Base-by-base conservation (phyloP, 2,113 vertebrate species). In the Garra rufa region DNA sequence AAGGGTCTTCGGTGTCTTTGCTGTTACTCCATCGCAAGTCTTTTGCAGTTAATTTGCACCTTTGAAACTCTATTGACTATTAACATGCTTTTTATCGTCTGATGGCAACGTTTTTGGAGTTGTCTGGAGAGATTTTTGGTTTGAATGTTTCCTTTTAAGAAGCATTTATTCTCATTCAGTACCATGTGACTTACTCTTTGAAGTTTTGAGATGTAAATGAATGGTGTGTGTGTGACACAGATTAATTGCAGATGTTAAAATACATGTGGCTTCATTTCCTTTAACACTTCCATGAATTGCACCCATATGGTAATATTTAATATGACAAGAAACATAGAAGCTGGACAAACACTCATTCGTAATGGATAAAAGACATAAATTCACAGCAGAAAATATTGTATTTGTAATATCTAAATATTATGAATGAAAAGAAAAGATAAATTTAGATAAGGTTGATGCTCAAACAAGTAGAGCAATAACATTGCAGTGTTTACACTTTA, bases 21-120 rank as follows among this genome's bases (percentile, higher is more conserved):
- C 9, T 17, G 19, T 69, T 41, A 41, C 21, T 41, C n/a, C 34
- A 41, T 69, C 65, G 1, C 55, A 41, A 9, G 17, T 69, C 17
- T 69, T 69, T 41, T 69, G 65, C 65, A 69, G 34, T 41, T 69
- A 19, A 69, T 69, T 69, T 69, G 65, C 65, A 69, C 65, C 19
- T 69, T 67, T 38, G 30, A 67, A 67, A 67, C 63, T 15, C 30
- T 38, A 5, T 38, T n/a, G 34, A 11, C 65, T 41, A 9, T 69
- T 69, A 69, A 41, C 65, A 69, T 9, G 34, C 21, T 11, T 38
- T 9, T 19, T 21, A 1, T 38, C 30, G 4, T 34, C 30, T 38
- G 19, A 38, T 38, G 55, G 30, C 30, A 8, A 5, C 1, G 0
- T 7, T 63, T 67, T 59, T 26, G 14, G 21, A 34, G 8, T 9